Evolutionary conservation across 2,113 vertebrate genomes (phyloP).

Genomic region (Morone chrysops): DNA sequence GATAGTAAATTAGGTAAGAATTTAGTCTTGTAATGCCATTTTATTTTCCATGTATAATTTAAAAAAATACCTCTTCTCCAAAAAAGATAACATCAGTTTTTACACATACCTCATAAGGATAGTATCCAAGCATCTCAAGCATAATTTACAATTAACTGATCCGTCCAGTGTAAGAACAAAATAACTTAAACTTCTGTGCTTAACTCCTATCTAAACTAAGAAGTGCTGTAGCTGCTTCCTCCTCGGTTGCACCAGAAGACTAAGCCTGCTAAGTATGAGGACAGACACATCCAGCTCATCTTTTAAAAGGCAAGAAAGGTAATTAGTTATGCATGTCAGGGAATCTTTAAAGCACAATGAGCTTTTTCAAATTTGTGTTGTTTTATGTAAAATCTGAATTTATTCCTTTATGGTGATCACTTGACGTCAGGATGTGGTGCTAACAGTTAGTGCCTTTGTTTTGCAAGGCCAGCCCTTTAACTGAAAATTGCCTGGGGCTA

Average conservation of each 20-base stretch:
- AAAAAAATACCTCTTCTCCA: not conserved
- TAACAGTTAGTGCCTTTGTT: constrained; percentile 91
- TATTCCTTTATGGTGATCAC: constrained; percentile 83
- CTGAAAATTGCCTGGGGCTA: constrained; percentile 87
- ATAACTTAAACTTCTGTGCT: not conserved
- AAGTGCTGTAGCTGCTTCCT: constrained; percentile 38
- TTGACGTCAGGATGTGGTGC: constrained; percentile 90
- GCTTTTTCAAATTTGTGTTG: constrained; percentile 84
- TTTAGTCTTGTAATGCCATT: not conserved
- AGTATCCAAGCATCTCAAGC: constrained; percentile 95
- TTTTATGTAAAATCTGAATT: constrained; percentile 89
- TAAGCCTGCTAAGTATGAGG: constrained; percentile 37
- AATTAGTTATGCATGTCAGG: constrained; percentile 91
- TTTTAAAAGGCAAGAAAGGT: constrained; percentile 88
- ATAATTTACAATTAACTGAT: constrained; percentile 76
- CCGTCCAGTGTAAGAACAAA: constrained; percentile 12
- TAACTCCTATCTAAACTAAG: constrained; percentile 10
- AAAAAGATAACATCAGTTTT: not conserved
- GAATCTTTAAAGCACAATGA: constrained; percentile 86
- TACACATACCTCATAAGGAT: constrained; percentile 90
- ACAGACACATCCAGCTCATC: constrained; percentile 65
- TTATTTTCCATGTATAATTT: not conserved
- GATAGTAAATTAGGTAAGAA: not conserved
- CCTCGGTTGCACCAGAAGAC: constrained; percentile 36
- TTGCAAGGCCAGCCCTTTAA: constrained; percentile 87